phyloP scores from a whole-genome alignment of 2,113 vertebrate genomes.

The Diglossa brunneiventris region DNA sequence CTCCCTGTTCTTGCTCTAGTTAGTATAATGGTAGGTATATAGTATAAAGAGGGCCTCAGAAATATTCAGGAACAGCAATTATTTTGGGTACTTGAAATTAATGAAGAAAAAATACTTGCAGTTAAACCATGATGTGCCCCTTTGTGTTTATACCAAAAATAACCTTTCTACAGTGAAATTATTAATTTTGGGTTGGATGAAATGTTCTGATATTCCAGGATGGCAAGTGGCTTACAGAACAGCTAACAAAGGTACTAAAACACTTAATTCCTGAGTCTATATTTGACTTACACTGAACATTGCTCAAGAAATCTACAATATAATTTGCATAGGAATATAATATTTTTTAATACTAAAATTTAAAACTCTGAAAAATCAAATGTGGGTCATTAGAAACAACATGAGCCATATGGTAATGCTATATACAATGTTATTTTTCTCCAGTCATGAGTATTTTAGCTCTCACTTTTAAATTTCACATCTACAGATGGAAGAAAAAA shows the following conservation, averaged over 20 bases:
- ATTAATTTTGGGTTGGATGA: neutral
- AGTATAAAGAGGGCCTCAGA: neutral
- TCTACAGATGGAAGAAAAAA: neutral
- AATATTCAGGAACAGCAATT: neutral
- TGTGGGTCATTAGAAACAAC: neutral
- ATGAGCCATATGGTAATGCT: neutral
- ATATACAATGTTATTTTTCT: neutral
- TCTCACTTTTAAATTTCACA: neutral
- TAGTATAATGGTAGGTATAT: neutral
- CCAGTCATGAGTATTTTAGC: neutral
- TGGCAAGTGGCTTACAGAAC: neutral
- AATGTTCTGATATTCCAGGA: neutral
- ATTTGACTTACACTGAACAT: neutral
- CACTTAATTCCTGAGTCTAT: neutral
- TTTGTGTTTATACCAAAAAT: neutral
- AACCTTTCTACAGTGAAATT: neutral
- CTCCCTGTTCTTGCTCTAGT: neutral
- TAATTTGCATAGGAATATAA: neutral
- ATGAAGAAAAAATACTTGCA: neutral
- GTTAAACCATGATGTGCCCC: neutral
- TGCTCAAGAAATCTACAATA: neutral
- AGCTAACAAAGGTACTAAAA: neutral
- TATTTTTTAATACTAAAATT: neutral
- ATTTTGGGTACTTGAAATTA: neutral
- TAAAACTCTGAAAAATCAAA: neutral